phyloP scores from a whole-genome alignment of 2,797 vertebrate species.

The Sarcophilus harrisii region DNA sequence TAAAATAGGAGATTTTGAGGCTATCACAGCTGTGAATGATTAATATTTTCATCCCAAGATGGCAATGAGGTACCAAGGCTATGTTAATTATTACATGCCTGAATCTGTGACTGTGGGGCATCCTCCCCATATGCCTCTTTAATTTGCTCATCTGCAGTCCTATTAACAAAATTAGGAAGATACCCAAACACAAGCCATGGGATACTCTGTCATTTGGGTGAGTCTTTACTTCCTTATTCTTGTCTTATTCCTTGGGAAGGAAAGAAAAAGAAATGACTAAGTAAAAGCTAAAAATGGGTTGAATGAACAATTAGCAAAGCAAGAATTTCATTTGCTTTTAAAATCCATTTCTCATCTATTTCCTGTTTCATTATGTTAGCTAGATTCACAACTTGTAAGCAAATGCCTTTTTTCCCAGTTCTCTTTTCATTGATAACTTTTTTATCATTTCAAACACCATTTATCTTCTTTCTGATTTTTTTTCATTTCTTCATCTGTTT shows the following conservation, averaged over 20 bases:
- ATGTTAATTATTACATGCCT: constrained; percentile 70
- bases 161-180: constrained; percentile 20
- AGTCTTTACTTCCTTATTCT: not conserved
- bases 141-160: constrained; percentile 61
- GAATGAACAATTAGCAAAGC: not conserved
- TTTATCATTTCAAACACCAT: not conserved
- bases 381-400: not conserved
- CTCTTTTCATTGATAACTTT: not conserved
- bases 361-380: not conserved
- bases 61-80: constrained; percentile 64
- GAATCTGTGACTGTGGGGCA: constrained; percentile 5
- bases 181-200: not conserved
- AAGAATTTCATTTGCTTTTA: not conserved
- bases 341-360: not conserved
- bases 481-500: not conserved
- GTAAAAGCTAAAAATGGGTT: constrained; percentile 3
- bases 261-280: not conserved
- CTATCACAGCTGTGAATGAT: constrained; percentile 77
- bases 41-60: constrained; percentile 75
- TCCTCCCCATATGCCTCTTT: constrained; percentile 69
- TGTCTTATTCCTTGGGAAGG: not conserved
- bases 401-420: not conserved
- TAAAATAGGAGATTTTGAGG: constrained; percentile 75
- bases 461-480: not conserved
- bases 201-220: not conserved